Conservation (phyloP, 2,797 vertebrate species). For the Sebastes dallii region DNA sequence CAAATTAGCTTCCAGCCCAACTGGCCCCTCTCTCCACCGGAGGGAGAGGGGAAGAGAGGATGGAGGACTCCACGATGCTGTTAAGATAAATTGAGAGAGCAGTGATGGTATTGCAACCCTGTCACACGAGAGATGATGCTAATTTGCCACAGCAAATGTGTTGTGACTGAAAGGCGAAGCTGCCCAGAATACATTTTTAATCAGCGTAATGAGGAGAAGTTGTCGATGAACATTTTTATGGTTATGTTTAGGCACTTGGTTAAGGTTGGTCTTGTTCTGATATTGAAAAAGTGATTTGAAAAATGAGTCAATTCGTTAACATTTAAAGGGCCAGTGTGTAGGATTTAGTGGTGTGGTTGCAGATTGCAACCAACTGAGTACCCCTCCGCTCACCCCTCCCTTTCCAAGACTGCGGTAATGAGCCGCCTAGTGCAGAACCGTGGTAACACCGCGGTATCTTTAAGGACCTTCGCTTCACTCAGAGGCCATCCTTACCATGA, state of each 20-base stretch:
- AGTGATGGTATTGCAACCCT: constrained; percentile 25
- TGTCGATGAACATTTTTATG: neutral
- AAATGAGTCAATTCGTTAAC: neutral
- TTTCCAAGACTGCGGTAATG: neutral
- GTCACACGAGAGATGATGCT: constrained; percentile 5
- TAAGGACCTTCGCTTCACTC: neutral
- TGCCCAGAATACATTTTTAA: neutral
- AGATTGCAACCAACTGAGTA: neutral
- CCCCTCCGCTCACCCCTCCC: neutral
- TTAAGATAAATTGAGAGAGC: constrained; percentile 25
- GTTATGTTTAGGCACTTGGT: neutral
- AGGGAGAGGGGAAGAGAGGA: constrained; percentile 17
- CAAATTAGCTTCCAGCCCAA: constrained; percentile 78
- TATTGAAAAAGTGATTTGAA: neutral
- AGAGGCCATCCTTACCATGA: neutral
- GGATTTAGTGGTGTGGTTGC: neutral
- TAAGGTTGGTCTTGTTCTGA: neutral
- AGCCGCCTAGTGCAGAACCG: neutral
- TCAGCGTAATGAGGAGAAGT: constrained; percentile 1
- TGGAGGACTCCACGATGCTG: constrained; percentile 3
- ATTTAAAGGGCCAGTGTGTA: neutral
- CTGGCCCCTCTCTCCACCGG: constrained; percentile 41
- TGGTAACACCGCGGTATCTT: neutral
- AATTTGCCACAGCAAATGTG: constrained; percentile 8
- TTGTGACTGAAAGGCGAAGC: neutral